These are phyloP conservation scores for Stenurella melanura DNA, from an alignment of 2,888 invertebrate genomes.

Conservation along the genomic window DNA sequence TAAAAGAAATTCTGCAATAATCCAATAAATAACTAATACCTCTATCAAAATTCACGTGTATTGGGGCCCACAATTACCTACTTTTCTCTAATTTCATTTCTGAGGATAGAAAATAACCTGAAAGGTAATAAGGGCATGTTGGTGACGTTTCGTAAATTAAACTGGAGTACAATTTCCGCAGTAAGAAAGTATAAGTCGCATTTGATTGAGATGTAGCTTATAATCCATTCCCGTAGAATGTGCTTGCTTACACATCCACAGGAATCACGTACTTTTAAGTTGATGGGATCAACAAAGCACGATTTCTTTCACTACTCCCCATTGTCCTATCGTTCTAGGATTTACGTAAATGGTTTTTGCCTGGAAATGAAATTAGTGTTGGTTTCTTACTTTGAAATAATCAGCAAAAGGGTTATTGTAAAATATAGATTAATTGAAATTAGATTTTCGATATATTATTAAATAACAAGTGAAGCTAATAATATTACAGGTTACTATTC, in stretches of 20 bases:
- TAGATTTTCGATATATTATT: not conserved
- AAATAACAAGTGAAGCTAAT: too few species aligned
- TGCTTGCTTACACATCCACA: not conserved
- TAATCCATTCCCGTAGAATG: not conserved
- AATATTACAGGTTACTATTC: too few species aligned
- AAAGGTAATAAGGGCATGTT: slow-evolving; percentile 12
- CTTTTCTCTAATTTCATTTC: not conserved
- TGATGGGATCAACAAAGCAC: slow-evolving; percentile 3
- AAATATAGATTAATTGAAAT: not conserved
- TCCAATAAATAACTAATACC: not conserved
- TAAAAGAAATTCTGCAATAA: too few species aligned
- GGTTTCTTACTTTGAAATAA: not conserved
- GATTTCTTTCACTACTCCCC: not conserved
- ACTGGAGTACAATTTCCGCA: slow-evolving; percentile 25
- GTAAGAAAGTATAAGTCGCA: slow-evolving; percentile 10
- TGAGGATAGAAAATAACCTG: not conserved
- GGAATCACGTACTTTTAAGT: slow-evolving; percentile 18
- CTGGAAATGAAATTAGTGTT: not conserved
- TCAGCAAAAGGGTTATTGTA: not conserved
- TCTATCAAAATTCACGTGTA: not conserved
- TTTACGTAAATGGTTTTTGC: slow-evolving; percentile 18
- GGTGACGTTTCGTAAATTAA: slow-evolving; percentile 23
- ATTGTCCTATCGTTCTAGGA: slow-evolving; percentile 20
- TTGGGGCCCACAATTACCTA: not conserved
- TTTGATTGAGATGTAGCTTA: slow-evolving; percentile 18